Percentiles rank a stretch among this genome's conserved stretches.
Conservation (phyloP, 2,113 vertebrate species). For the Serinus canaria region DNA sequence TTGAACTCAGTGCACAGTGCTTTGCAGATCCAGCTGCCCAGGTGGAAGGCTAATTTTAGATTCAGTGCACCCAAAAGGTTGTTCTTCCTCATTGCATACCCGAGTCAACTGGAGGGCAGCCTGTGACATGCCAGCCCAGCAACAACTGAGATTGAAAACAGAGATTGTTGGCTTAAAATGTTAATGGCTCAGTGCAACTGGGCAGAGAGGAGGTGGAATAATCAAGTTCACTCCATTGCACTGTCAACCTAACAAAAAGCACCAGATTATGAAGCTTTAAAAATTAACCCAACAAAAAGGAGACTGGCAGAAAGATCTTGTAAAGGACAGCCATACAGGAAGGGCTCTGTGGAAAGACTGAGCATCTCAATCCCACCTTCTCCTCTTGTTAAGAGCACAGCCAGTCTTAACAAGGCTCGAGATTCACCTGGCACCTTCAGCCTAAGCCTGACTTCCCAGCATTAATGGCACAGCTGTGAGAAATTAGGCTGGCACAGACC, state of each 20-base stretch:
- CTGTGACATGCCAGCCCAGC: neutral
- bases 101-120: neutral
- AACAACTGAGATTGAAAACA: constrained; percentile 26
- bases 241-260: neutral
- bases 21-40: neutral
- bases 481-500: neutral
- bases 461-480: neutral
- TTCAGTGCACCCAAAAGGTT: neutral
- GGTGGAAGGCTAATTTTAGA: neutral
- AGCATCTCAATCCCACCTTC: neutral
- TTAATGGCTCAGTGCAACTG: neutral
- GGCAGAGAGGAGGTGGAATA: neutral
- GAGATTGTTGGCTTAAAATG: constrained; percentile 35
- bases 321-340: neutral
- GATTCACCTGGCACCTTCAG: neutral
- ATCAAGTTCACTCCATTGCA: neutral
- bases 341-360: neutral
- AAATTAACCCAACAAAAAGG: neutral
- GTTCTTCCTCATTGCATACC: constrained; percentile 21
- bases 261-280: neutral
- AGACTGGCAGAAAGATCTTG: neutral
- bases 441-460: neutral
- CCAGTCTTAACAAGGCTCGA: accelerated
- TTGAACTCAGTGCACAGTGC: neutral
- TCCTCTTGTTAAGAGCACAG: neutral